Conservation (phyloP, 2,113 vertebrate genomes). For the Clarias macrocephalus region DNA sequence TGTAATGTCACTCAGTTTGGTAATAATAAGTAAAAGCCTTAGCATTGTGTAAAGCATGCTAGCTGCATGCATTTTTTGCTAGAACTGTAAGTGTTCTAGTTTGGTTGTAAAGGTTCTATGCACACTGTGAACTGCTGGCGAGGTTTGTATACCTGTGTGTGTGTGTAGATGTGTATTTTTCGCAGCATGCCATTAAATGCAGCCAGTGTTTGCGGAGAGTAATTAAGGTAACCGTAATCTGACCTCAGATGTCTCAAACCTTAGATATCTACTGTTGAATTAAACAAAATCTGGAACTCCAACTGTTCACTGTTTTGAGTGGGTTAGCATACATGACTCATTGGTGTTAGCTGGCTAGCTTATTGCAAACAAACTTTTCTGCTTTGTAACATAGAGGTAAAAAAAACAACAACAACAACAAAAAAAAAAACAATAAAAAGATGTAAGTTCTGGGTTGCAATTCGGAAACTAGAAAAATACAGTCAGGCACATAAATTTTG, state of each 20-base stretch:
- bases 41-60: not conserved
- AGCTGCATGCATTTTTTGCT: not conserved
- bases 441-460: not conserved
- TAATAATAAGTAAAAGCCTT: not conserved
- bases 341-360: not conserved
- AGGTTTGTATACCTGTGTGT: slow-evolving; percentile 12
- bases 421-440: not conserved
- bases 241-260: not conserved
- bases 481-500: no score
- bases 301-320: not conserved
- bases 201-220: slow-evolving; percentile 36
- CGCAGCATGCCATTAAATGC: slow-evolving; percentile 39
- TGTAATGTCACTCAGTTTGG: not conserved
- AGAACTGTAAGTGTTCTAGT: not conserved
- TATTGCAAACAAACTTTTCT: not conserved
- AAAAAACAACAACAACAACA: no score
- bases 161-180: slow-evolving; percentile 17
- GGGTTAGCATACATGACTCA: not conserved
- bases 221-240: slow-evolving; percentile 34
- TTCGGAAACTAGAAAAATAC: no score
- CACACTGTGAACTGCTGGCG: slow-evolving; percentile 33
- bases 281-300: not conserved
- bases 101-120: slow-evolving; percentile 19
- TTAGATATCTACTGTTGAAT: not conserved
- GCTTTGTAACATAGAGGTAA: no score